Evolutionary conservation across 2,888 invertebrate genomes (phyloP).

Genomic region (Melipona beecheii): DNA sequence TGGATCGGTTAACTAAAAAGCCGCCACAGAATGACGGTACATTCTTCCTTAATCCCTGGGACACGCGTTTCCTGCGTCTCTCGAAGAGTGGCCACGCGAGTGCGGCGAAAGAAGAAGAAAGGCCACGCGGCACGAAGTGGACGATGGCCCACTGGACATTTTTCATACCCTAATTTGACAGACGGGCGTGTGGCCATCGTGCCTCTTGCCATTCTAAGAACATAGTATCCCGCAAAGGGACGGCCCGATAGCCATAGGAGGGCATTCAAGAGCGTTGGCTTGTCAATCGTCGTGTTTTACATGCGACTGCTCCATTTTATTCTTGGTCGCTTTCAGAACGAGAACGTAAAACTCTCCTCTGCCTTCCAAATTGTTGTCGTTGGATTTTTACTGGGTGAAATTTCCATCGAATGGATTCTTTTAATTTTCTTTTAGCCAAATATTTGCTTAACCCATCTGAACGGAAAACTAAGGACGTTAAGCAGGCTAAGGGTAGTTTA

Average conservation of each 20-base stretch:
- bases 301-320: conserved; percentile 19
- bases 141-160: conserved; percentile 62
- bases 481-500: too few relatives aligned
- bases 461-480: too few relatives aligned
- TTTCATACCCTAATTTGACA: conserved; percentile 77
- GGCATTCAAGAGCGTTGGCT: conserved; percentile 6
- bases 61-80: conserved; percentile 60
- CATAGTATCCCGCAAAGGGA: background rate
- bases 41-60: conserved; percentile 73
- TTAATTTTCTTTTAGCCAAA: too few relatives aligned
- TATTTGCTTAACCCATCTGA: too few relatives aligned
- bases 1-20: conserved; percentile 68
- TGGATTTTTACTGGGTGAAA: too few relatives aligned
- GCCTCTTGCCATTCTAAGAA: background rate
- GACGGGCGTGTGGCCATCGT: conserved; percentile 65
- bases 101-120: conserved; percentile 50
- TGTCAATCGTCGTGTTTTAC: conserved; percentile 30
- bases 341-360: background rate
- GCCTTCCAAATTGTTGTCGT: background rate
- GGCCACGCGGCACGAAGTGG: conserved; percentile 39
- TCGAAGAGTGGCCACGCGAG: conserved; percentile 51
- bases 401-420: too few relatives aligned
- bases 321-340: conserved; percentile 1
- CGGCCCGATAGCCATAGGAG: background rate
- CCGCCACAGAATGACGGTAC: conserved; percentile 59